Conservation (phyloP, 2,113 vertebrate genomes). For the Aphyosemion australe region DNA sequence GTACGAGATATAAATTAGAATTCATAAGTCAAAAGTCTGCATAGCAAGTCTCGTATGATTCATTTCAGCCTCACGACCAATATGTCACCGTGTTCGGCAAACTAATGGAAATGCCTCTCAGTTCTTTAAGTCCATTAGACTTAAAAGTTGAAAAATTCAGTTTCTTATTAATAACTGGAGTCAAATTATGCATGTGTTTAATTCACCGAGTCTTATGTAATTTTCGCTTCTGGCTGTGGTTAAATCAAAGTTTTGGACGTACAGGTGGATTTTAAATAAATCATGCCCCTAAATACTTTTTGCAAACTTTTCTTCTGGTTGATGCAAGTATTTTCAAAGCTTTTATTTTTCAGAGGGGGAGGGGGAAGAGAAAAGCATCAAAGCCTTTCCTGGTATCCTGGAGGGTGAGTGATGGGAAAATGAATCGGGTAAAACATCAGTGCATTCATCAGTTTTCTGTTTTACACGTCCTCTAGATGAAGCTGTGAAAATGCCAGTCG, state of each 20-base stretch:
- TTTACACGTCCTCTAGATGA: not conserved
- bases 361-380: too few species aligned
- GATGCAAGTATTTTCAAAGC: not conserved
- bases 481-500: not conserved
- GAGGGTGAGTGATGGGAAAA: not conserved
- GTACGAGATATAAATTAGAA: slow-evolving; percentile 11
- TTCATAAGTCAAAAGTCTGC: slow-evolving; percentile 15
- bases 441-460: slow-evolving; percentile 22
- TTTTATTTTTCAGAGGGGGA: too few species aligned
- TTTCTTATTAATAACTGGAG: slow-evolving; percentile 31
- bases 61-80: slow-evolving; percentile 10
- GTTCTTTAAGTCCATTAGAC: slow-evolving; percentile 20
- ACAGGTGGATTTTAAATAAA: slow-evolving; percentile 31
- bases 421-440: slow-evolving; percentile 15
- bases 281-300: slow-evolving; percentile 13
- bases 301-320: slow-evolving; percentile 9
- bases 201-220: slow-evolving; percentile 16
- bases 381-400: not conserved
- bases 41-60: not conserved
- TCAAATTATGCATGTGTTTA: slow-evolving; percentile 34
- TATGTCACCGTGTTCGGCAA: slow-evolving; percentile 11
- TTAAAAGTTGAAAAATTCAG: slow-evolving; percentile 12
- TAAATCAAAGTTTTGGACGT: slow-evolving; percentile 30
- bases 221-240: slow-evolving; percentile 12
- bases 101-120: slow-evolving; percentile 16